Conservation (phyloP, 2,797 vertebrate species). For the Geotria australis region DNA sequence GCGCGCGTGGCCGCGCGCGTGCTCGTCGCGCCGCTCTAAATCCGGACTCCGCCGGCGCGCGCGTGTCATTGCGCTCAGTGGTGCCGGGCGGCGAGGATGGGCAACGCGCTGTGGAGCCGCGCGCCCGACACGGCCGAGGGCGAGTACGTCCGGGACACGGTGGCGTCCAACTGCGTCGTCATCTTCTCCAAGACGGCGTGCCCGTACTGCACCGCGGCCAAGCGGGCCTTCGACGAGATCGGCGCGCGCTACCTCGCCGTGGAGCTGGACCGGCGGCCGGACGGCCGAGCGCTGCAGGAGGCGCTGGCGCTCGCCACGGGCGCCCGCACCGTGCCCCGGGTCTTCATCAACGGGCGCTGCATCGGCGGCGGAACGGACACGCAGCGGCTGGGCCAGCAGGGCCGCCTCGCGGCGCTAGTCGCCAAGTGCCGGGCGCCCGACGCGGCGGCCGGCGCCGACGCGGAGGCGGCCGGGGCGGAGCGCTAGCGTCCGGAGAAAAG, state of each 20-base stretch:
- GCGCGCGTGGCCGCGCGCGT: too few species aligned
- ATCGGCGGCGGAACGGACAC: slow-evolving; percentile 65
- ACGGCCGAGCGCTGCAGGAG: slow-evolving; percentile 43
- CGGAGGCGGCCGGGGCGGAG: neutral
- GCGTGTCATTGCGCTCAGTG: too few species aligned
- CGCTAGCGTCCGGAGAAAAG: neutral
- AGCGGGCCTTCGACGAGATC: slow-evolving; percentile 49
- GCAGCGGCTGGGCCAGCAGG: slow-evolving; percentile 41
- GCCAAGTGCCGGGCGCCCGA: slow-evolving; percentile 28
- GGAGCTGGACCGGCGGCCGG: slow-evolving; percentile 43
- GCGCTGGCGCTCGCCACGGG: slow-evolving; percentile 45
- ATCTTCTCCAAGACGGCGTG: slow-evolving; percentile 92
- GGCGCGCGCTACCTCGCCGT: slow-evolving; percentile 41
- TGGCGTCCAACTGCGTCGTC: slow-evolving; percentile 64
- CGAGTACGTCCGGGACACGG: slow-evolving; percentile 21
- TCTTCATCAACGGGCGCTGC: slow-evolving; percentile 69
- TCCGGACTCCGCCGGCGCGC: too few species aligned
- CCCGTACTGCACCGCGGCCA: slow-evolving; percentile 62
- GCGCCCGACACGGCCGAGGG: too few species aligned
- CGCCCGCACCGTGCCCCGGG: slow-evolving; percentile 57
- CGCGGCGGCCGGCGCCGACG: slow-evolving; percentile 1
- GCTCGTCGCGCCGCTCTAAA: too few species aligned
- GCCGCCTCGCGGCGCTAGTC: slow-evolving; percentile 40
- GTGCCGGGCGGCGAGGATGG: too few species aligned
- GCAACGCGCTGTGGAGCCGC: too few species aligned